phyloP scores from a whole-genome alignment of 2,113 vertebrate genomes.

The Forbesichthys papilliferus region DNA sequence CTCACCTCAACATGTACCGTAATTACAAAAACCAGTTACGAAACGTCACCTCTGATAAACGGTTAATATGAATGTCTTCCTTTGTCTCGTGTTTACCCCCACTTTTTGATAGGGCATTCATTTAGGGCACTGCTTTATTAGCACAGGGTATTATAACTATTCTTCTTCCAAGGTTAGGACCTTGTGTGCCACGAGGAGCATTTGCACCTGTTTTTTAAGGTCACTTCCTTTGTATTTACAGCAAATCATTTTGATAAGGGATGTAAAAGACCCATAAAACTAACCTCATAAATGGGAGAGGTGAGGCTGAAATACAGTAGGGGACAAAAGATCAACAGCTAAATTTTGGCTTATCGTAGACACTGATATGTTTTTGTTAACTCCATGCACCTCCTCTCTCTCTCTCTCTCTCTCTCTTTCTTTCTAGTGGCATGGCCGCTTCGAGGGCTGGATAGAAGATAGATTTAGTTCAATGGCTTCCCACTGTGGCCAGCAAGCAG shows the following conservation, averaged over 20 bases:
- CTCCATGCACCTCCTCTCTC: conserved; percentile 17
- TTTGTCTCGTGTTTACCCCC: conserved; percentile 74
- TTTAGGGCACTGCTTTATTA: conserved; percentile 83
- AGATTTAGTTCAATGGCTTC: conserved; percentile 70
- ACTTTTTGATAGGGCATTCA: conserved; percentile 74
- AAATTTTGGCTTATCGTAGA: conserved; percentile 66
- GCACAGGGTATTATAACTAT: conserved; percentile 71
- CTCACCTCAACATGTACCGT: conserved; percentile 32
- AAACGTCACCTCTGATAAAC: conserved; percentile 68
- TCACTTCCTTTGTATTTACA: conserved; percentile 88
- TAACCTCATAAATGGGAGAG: conserved; percentile 78
- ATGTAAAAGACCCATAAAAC: conserved; percentile 83
- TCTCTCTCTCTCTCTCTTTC: conserved; percentile 12
- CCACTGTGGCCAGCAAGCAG: conserved; percentile 59
- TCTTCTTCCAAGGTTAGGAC: conserved; percentile 87
- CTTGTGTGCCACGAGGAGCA: conserved; percentile 79
- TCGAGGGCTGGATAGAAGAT: conserved; percentile 48
- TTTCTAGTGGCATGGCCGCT: background rate
- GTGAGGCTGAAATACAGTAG: conserved; percentile 72
- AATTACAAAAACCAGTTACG: conserved; percentile 67
- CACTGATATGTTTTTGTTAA: conserved; percentile 70
- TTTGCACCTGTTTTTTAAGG: conserved; percentile 87
- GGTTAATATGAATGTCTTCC: conserved; percentile 70
- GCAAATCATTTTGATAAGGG: conserved; percentile 97
- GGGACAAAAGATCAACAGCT: conserved; percentile 80